These are phyloP conservation scores for Oligia fasciuncula DNA, from an alignment of 2,888 invertebrate genomes.

Conservation along the genomic window DNA sequence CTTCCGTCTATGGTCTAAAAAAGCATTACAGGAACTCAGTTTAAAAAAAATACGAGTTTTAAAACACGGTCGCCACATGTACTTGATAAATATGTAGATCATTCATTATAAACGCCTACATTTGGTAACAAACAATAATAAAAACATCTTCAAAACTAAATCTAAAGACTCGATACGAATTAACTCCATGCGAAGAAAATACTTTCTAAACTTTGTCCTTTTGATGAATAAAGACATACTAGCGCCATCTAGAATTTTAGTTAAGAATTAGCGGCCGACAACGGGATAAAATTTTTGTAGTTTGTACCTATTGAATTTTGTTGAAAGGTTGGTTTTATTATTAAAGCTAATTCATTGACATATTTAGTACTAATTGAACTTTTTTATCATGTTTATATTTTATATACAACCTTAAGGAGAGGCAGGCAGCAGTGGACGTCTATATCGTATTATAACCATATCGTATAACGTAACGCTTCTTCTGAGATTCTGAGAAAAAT, in stretches of 20 bases:
- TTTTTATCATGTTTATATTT: neutral
- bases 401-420: neutral
- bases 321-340: neutral
- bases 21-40: neutral
- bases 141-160: slow-evolving; percentile 3
- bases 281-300: neutral
- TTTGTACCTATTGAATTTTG: neutral
- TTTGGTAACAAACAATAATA: neutral
- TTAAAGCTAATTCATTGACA: neutral
- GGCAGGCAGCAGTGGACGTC: neutral
- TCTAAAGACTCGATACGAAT: neutral
- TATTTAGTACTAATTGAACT: neutral
- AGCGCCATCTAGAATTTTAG: slow-evolving; percentile 45
- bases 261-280: neutral
- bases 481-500: neutral
- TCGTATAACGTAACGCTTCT: neutral
- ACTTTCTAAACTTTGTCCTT: slow-evolving; percentile 44
- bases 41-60: neutral
- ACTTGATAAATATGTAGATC: neutral
- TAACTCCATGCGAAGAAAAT: slow-evolving; percentile 2
- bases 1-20: accelerated
- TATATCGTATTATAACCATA: neutral
- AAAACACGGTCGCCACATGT: neutral
- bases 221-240: neutral
- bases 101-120: no score